A percentile compares a stretch with the other conserved stretches of the same genome.
Conservation (phyloP, 2,797 vertebrate genomes). For the Morelia viridis region DNA sequence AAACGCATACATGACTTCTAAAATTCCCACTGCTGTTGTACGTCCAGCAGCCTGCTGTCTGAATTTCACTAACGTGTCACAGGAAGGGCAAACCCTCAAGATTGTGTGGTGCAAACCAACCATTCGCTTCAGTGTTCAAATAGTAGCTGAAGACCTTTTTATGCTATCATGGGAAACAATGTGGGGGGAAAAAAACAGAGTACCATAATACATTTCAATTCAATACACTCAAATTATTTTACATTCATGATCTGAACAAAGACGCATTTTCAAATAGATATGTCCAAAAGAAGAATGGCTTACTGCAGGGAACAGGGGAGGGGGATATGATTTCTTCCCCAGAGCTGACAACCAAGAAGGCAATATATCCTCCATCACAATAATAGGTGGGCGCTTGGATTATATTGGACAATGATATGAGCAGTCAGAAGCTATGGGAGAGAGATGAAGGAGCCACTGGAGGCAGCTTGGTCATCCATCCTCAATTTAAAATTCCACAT, state of each 20-base stretch:
- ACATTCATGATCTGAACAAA: slow-evolving; percentile 45
- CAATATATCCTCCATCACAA: slow-evolving; percentile 48
- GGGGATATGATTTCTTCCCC: slow-evolving; percentile 15
- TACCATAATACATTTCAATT: slow-evolving; percentile 25
- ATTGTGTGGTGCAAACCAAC: not conserved
- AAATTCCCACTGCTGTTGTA: not conserved
- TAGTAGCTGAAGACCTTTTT: not conserved
- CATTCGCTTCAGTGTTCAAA: not conserved
- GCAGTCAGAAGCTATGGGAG: not conserved
- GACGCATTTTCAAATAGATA: slow-evolving; percentile 44
- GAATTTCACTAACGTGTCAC: not conserved
- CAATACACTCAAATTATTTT: slow-evolving; percentile 51
- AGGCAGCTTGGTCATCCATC: slow-evolving; percentile 47
- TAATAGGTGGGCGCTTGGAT: slow-evolving; percentile 42
- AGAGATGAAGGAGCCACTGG: slow-evolving; percentile 26
- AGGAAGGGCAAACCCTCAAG: not conserved
- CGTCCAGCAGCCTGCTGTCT: not conserved
- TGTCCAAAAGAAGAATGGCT: slow-evolving; percentile 55
- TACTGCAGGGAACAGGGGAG: slow-evolving; percentile 8
- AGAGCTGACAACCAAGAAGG: slow-evolving; percentile 41
- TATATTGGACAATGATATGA: slow-evolving; percentile 37
- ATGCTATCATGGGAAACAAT: not conserved
- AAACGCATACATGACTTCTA: not conserved
- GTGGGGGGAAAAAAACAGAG: not conserved
- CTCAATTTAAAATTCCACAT: slow-evolving; percentile 26